phyloP scores from a whole-genome alignment of 2,888 invertebrate species.

The Camponotus fellah region DNA sequence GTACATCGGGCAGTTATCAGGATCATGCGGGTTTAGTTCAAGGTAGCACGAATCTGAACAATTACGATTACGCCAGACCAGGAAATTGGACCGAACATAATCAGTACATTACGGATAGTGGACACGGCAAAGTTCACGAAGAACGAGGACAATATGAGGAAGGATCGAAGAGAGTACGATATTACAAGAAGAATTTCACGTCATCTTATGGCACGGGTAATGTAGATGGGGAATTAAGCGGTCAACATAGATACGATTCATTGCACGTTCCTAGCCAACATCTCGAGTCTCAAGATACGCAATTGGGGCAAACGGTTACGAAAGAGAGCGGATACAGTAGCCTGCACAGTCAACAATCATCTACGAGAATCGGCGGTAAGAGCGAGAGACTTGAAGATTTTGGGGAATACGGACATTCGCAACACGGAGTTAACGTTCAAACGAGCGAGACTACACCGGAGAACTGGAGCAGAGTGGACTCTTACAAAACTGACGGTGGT shows the following conservation, averaged over 20 bases:
- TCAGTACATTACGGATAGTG: constrained; percentile 76
- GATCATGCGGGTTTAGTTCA: constrained; percentile 55
- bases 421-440: constrained; percentile 53
- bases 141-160: constrained; percentile 75
- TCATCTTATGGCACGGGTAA: constrained; percentile 72
- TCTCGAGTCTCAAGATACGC: constrained; percentile 50
- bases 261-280: constrained; percentile 28
- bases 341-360: constrained; percentile 55
- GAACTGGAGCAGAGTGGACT: constrained; percentile 79
- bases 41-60: constrained; percentile 48
- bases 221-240: constrained; percentile 23
- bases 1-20: constrained; percentile 39
- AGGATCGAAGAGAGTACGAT: constrained; percentile 69
- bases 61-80: constrained; percentile 72
- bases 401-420: constrained; percentile 65
- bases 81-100: constrained; percentile 81
- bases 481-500: constrained; percentile 79
- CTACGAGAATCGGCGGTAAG: constrained; percentile 44
- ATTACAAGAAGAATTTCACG: constrained; percentile 80
- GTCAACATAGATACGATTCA: constrained; percentile 37
- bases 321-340: constrained; percentile 58
- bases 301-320: constrained; percentile 40
- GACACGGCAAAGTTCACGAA: constrained; percentile 78
- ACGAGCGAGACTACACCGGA: constrained; percentile 54
- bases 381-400: constrained; percentile 75